Evolutionary conservation across 1,140 invertebrate species (phyloP).

Genomic region (Pinna nobilis): DNA sequence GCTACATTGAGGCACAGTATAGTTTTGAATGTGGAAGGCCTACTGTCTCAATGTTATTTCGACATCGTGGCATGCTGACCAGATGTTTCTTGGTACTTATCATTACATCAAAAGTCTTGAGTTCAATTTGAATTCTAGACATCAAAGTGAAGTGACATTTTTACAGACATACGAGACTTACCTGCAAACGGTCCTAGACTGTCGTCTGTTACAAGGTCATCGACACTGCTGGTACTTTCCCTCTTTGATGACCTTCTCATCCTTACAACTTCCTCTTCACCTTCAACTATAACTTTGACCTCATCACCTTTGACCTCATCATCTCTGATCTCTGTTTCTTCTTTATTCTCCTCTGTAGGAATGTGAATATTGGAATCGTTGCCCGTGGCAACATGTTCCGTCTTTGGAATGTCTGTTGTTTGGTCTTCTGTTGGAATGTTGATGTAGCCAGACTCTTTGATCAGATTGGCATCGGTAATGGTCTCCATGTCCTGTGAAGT

Average conservation of each 20-base stretch:
- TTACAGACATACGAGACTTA: conserved; percentile 2
- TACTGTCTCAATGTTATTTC: too few relatives aligned
- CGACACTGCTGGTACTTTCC: conserved; percentile 26
- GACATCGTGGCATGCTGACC: too few relatives aligned
- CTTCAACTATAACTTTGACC: not conserved
- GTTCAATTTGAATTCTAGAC: too few relatives aligned
- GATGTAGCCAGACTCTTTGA: not conserved
- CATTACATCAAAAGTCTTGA: too few relatives aligned
- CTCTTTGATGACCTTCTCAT: conserved; percentile 15
- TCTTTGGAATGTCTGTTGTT: not conserved
- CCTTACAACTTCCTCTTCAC: conserved; percentile 11
- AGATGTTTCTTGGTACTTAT: too few relatives aligned
- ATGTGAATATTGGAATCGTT: too few relatives aligned
- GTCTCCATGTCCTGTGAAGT: conserved; percentile 73
- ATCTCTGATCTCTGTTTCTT: too few relatives aligned
- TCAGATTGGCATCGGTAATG: conserved; percentile 62
- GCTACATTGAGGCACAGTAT: too few relatives aligned
- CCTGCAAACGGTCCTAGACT: conserved; percentile 44
- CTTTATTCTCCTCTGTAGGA: too few relatives aligned
- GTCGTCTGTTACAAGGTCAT: conserved; percentile 28
- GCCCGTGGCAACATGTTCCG: too few relatives aligned
- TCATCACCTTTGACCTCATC: not conserved
- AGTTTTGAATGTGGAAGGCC: too few relatives aligned
- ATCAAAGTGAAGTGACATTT: not conserved
- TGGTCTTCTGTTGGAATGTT: conserved; percentile 6